Evolutionary conservation across 2,113 vertebrate genomes (phyloP), one percentile per base, ranked within the genome.

Genomic region (Haplotaxodon microlepis): DNA sequence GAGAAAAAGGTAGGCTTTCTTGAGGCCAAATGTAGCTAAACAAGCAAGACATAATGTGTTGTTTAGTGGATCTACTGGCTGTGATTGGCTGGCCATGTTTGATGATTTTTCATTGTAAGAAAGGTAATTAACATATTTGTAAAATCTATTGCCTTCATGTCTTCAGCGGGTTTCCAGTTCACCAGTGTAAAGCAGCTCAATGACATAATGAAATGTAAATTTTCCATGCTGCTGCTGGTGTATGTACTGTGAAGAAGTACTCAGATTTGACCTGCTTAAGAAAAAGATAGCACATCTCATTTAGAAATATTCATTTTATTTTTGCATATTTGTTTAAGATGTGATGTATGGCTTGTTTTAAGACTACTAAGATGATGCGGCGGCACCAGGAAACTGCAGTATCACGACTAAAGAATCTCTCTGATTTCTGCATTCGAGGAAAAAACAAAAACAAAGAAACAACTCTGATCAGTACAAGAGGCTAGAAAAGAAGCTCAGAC

Each of bases 331-430:
- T 89, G 86, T 93, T 89, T 89, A 87, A 88, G 81, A 86, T 86
- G 82, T 92, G 82, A 93, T 84, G 85, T 94, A 94, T 96, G 94
- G 94, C 94, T 96, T 95, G 83, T 82, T 92, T 92, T 84, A 94
- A 83, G 89, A 94, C 84, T 86, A 93, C 88, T 91, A 91, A 91
- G 61, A 69, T 78, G 84, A 89, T 71, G 82, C 78, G 19, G 29
- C 57, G 59, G 82, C 84, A 84, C 86, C 34, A 53, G 81, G 59
- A 88, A 71, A 89, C 51, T 86, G 66, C 54, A 50, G 63, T 86
- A 83, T 63, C 61, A 61, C 42, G 3, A 12, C 84, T 86, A 24
- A 91, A 92, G 83, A 51, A 27, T 88, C 27, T 17, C 71, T 92
- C 86, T 83, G 56, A 78, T 36, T 88, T 81, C 76, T 86, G 61